A percentile compares a stretch with the other conserved stretches of the same genome.
Evolutionary conservation across 2,888 invertebrate species (phyloP).

Genomic region (Scaptomyza tumidula): DNA sequence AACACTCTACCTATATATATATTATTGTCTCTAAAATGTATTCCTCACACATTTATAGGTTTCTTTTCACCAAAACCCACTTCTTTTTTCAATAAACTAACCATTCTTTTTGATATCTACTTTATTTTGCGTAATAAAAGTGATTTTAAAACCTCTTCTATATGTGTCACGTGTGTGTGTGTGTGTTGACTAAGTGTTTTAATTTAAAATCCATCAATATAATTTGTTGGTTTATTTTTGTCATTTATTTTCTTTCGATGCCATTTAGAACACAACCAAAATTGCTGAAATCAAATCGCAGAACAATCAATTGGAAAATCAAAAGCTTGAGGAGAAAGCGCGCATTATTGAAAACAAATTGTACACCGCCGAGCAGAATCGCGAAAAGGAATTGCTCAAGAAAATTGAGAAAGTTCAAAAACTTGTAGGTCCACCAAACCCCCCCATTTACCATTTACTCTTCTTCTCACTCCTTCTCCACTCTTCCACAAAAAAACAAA

Average conservation of each 20-base stretch:
- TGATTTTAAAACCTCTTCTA: neutral
- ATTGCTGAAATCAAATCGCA: conserved; percentile 89
- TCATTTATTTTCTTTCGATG: conserved; percentile 50
- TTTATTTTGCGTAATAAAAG: neutral
- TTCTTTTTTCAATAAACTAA: neutral
- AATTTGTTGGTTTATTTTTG: conserved; percentile 44
- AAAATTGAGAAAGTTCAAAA: conserved; percentile 93
- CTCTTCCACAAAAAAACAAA: neutral
- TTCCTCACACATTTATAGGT: too few relatives aligned
- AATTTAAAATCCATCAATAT: conserved; percentile 52
- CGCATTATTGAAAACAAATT: conserved; percentile 90
- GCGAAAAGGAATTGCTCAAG: conserved; percentile 93
- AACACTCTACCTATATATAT: too few relatives aligned
- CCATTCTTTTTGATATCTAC: too few relatives aligned
- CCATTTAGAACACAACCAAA: conserved; percentile 87
- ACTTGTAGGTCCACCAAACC: conserved; percentile 88
- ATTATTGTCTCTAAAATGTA: too few relatives aligned
- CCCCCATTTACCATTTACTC: neutral
- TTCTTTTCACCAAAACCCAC: too few relatives aligned
- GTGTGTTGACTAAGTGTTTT: conserved; percentile 40
- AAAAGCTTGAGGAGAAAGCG: conserved; percentile 88
- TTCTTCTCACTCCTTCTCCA: neutral
- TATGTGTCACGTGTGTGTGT: conserved; percentile 17
- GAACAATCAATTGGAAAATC: conserved; percentile 86
- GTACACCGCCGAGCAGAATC: conserved; percentile 91